Evolutionary conservation across 2,797 vertebrate genomes (phyloP), one percentile per base, ranked within the genome.

Genomic region (Rallus crepitans): DNA sequence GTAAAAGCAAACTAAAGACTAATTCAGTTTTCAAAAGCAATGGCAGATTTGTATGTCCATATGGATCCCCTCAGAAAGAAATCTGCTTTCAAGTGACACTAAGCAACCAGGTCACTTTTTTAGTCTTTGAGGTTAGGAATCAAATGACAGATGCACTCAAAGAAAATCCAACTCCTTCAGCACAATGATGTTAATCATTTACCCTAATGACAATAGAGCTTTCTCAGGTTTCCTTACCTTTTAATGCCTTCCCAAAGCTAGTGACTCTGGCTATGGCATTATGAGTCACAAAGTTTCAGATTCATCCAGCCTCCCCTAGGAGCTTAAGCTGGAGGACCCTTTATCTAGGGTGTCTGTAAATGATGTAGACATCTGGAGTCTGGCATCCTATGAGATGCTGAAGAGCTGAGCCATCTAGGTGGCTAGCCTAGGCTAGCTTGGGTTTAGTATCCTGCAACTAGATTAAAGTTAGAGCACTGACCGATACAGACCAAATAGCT

Each of bases 1-100:
- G 75, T 45, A 85, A 93, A 84, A 91, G 57, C 47, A 92, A 96
- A 85, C 64, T 52, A 75, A 90, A 85, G 71, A 82, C 57, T 82
- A 53, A 91, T 71, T 85, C 39, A 35, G 76, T 71, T 92, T 92
- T 64, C 72, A 65, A 92, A 94, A 87, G 45, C 50, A 53, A 35
- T 12, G 20, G 57, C 55, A 57, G 33, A 68, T 89, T 55, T 85
- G 8, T 47, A 35, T 5, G 9, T 33, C 45, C 15, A 8, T 30
- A 45, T 30, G 68, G 57, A 71, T 28, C 24, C 50, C n/a, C 86
- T 78, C 35, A 42, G 20, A 87, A 71, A 78, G 23, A 73, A 60
- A 84, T 47, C 68, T 82, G 42, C 53, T 93, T 82, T 87, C 80
- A 24, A 53, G 50, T 66, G 79, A 72, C 59, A 76, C 53, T 0